These are phyloP conservation scores for Xenentodon cancila DNA, from an alignment of 2,797 vertebrate genomes.

Conservation along the genomic window DNA sequence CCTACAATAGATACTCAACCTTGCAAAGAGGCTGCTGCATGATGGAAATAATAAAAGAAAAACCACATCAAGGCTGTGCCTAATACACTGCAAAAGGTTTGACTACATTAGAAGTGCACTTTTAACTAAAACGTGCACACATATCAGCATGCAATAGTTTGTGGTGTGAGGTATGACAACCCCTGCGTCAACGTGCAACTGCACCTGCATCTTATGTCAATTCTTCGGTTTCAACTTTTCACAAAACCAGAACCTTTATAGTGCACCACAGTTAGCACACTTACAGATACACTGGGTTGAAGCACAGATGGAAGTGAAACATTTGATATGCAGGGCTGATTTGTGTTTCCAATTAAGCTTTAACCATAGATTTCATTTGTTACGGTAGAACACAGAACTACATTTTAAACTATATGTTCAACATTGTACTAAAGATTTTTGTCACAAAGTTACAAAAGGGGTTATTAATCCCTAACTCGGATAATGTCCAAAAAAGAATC, in stretches of 20 bases:
- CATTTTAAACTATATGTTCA: not conserved
- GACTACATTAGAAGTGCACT: not conserved
- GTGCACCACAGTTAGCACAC: not conserved
- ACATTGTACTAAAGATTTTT: not conserved
- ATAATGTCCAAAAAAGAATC: slow-evolving; percentile 22
- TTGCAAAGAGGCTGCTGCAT: slow-evolving; percentile 44
- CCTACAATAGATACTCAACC: slow-evolving; percentile 46
- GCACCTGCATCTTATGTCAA: slow-evolving; percentile 23
- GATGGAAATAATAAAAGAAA: slow-evolving; percentile 33
- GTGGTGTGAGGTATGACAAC: not conserved
- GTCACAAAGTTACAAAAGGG: not conserved
- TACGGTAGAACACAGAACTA: not conserved
- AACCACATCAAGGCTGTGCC: not conserved
- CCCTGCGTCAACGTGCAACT: not conserved
- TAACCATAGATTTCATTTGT: not conserved
- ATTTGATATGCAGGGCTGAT: slow-evolving; percentile 32
- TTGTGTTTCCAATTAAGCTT: not conserved
- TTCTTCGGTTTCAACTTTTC: not conserved
- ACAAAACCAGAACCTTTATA: not conserved
- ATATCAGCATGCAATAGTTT: not conserved
- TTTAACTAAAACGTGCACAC: not conserved
- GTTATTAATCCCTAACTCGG: not conserved
- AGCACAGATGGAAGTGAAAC: not conserved
- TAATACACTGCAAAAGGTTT: not conserved
- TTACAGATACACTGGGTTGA: not conserved